Evolutionary conservation across 2,797 vertebrate genomes (phyloP).

Genomic region (Nothura maculosa): DNA sequence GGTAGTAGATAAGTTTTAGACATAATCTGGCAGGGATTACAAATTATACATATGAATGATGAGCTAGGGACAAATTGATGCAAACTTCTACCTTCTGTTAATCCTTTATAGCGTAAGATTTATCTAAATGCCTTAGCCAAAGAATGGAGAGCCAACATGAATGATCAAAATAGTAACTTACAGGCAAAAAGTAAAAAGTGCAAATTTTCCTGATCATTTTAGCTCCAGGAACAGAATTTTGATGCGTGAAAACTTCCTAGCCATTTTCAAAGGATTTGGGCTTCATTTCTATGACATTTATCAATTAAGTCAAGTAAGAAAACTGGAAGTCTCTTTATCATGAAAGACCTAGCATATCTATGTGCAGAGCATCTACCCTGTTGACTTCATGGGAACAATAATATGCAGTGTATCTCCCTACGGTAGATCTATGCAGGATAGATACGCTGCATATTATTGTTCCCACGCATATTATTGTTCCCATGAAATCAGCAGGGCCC

Average conservation of each 20-base stretch:
- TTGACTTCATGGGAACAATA: too few relatives aligned
- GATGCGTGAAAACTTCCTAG: background rate
- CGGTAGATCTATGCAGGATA: too few relatives aligned
- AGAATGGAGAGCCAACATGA: background rate
- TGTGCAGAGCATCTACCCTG: too few relatives aligned
- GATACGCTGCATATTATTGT: background rate
- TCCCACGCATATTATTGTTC: background rate
- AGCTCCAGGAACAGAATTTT: background rate
- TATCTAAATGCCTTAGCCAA: background rate
- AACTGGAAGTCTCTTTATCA: rapidly evolving
- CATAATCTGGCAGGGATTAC: rapidly evolving
- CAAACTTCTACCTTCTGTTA: background rate
- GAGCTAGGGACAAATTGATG: background rate
- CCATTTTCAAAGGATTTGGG: background rate
- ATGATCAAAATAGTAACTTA: background rate
- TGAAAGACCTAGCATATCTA: background rate
- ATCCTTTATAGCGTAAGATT: background rate
- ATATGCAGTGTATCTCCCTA: too few relatives aligned
- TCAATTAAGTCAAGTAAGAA: background rate
- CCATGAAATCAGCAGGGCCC: background rate
- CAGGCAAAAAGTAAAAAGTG: background rate
- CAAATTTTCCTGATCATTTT: background rate
- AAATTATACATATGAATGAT: background rate
- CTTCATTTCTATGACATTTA: background rate
- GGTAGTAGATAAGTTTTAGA: background rate